These are phyloP conservation scores for Chironomus tepperi DNA, from an alignment of 1,140 invertebrate species.

Conservation along the genomic window DNA sequence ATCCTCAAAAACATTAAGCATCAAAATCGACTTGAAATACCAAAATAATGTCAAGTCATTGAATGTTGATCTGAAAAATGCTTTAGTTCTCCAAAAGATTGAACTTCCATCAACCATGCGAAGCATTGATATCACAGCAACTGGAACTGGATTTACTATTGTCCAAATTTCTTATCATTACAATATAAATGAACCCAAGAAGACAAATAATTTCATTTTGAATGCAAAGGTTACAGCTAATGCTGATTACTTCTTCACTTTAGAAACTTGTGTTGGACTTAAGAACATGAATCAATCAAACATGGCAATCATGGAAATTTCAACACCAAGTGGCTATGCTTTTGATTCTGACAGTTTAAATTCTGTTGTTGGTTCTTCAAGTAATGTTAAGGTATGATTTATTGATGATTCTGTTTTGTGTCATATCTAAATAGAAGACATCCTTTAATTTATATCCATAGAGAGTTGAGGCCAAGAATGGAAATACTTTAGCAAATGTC, in stretches of 20 bases:
- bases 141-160: not conserved
- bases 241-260: too few species aligned
- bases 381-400: not conserved
- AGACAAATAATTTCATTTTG: too few species aligned
- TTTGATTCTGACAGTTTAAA: not conserved
- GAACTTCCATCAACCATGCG: not conserved
- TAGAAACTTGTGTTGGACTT: not conserved
- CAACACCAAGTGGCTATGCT: not conserved
- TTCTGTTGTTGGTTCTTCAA: not conserved
- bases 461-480: too few species aligned
- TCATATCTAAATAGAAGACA: too few species aligned
- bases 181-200: too few species aligned
- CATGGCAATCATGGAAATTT: not conserved
- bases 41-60: not conserved
- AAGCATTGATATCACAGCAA: constrained; percentile 2
- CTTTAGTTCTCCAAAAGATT: not conserved
- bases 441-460: too few species aligned
- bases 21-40: not conserved
- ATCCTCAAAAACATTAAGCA: constrained; percentile 35
- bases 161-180: constrained; percentile 53
- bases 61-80: not conserved
- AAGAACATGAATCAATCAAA: not conserved
- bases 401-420: too few species aligned
- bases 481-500: too few species aligned
- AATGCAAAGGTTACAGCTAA: too few species aligned